Conservation (phyloP, 2,888 invertebrate species). For the Drosophila macrospina region DNA sequence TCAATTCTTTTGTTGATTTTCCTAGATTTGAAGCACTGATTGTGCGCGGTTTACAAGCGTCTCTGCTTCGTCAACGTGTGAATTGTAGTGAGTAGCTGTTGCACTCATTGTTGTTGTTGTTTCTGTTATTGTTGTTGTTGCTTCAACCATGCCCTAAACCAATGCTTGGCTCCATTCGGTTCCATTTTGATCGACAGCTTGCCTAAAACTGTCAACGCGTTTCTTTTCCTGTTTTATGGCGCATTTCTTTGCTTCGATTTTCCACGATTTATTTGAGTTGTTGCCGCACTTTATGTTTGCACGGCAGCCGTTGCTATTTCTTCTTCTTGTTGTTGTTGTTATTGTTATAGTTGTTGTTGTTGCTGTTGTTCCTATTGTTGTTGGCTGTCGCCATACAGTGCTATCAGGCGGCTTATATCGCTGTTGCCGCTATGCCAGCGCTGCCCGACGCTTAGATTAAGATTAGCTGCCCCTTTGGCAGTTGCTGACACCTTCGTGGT, state of each 20-base stretch:
- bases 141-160: conserved; percentile 47
- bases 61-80: conserved; percentile 66
- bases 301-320: conserved; percentile 56
- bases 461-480: conserved; percentile 60
- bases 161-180: conserved; percentile 25
- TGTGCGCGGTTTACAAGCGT: conserved; percentile 70
- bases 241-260: conserved; percentile 69
- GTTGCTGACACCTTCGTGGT: conserved; percentile 33
- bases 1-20: conserved; percentile 77
- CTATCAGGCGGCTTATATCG: conserved; percentile 57
- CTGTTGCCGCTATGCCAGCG: conserved; percentile 42
- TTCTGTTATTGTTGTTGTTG: conserved; percentile 14
- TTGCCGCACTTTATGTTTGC: conserved; percentile 67
- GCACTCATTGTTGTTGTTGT: conserved; percentile 30
- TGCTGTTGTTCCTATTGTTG: conserved; percentile 21
- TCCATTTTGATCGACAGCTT: conserved; percentile 78
- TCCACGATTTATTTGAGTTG: conserved; percentile 75
- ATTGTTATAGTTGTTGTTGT: conserved; percentile 27
- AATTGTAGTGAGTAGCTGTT: conserved; percentile 52
- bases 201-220: conserved; percentile 81
- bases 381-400: conserved; percentile 49
- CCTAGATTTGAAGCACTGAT: conserved; percentile 78
- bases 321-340: conserved; percentile 28
- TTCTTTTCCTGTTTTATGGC: conserved; percentile 63
- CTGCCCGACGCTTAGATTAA: conserved; percentile 71